Base-by-base conservation (phyloP, 2,888 invertebrate genomes). In the Coelinius sp. region DNA sequence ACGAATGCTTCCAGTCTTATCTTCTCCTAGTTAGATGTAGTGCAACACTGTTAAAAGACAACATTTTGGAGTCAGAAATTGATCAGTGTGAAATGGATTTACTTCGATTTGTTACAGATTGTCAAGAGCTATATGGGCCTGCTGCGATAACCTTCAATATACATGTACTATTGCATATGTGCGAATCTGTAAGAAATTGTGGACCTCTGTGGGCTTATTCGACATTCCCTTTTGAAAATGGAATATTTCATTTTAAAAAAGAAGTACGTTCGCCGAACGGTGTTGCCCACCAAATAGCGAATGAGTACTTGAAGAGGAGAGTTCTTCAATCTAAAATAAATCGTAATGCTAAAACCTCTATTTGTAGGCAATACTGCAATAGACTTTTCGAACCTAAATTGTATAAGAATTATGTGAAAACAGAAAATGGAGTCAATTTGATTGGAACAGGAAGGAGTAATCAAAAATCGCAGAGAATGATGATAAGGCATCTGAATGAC, bases 131-230 rank as follows among this genome's bases (percentile, higher is more conserved):
- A 17, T 76, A 76, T 74, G 75, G 70, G 52, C 17, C 22, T 25
- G 27, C 59, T 17, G 66, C 67, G 12, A 77, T 78, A 75, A 78
- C 75, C 4, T 78, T 76, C 64, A 77, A 75, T 65, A 25, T 76
- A 14, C 77, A 78, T 70, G 41, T 68, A 44, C 24, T 74, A 27
- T 24, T 69, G 31, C 78, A 78, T 56, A 25, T 71, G 8, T 63
- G 69, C n/a, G 41, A 75, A 25, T 52, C 73, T 8, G 73, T 78
- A 8, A 68, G 74, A 46, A 20, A 64, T 63, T 71, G 68, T 70
- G 78, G 74, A 31, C 78, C 78, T 46, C 70, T 75, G 17, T 75
- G 73, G 70, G 35, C 67, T 2, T 66, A n/a, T n/a, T 70, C 69
- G 3, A 65, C 72, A 14, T 74, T 74, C 35, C 65, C 53, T 10